Percentiles rank a stretch among this genome's conserved stretches.
These are phyloP conservation scores for Epizoanthus illoricatus DNA, from an alignment of 92 coral and sea anemone genomes.

Conservation along the genomic window DNA sequence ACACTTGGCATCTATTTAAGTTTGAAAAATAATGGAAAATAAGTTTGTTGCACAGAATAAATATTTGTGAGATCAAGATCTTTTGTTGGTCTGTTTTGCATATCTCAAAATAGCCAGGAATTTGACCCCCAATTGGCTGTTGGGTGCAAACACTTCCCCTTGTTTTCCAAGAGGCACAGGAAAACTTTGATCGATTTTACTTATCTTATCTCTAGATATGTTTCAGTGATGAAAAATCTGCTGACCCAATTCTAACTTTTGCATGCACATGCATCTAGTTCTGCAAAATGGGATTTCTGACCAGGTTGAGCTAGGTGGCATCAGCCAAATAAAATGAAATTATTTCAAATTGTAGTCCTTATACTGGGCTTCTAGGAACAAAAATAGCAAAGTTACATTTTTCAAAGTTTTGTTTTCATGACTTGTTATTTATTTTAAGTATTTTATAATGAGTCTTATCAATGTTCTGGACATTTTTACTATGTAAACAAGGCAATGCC, in stretches of 20 bases:
- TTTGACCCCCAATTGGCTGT: background rate
- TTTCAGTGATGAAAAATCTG: background rate
- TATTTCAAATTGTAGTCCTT: too few relatives aligned
- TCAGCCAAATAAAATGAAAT: too few relatives aligned
- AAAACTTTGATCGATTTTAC: background rate
- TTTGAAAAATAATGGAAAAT: background rate
- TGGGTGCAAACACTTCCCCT: background rate
- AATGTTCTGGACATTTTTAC: background rate
- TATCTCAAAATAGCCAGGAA: slow-evolving; percentile 10
- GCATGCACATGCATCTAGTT: too few relatives aligned
- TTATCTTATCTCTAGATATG: background rate
- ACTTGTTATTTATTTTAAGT: background rate
- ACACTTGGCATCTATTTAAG: background rate
- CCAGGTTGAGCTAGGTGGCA: too few relatives aligned
- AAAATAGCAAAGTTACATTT: too few relatives aligned
- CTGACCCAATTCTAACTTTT: background rate
- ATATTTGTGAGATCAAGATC: slow-evolving; percentile 1
- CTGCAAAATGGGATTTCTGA: background rate
- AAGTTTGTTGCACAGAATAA: slow-evolving; percentile 17
- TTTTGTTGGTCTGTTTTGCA: slow-evolving; percentile 2
- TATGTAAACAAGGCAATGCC: background rate
- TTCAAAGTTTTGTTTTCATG: too few relatives aligned
- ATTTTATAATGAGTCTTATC: background rate
- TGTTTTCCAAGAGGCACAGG: background rate
- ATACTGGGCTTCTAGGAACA: too few relatives aligned